Evolutionary conservation across 2,113 vertebrate species (phyloP).

Genomic region (Fulmarus glacialis): DNA sequence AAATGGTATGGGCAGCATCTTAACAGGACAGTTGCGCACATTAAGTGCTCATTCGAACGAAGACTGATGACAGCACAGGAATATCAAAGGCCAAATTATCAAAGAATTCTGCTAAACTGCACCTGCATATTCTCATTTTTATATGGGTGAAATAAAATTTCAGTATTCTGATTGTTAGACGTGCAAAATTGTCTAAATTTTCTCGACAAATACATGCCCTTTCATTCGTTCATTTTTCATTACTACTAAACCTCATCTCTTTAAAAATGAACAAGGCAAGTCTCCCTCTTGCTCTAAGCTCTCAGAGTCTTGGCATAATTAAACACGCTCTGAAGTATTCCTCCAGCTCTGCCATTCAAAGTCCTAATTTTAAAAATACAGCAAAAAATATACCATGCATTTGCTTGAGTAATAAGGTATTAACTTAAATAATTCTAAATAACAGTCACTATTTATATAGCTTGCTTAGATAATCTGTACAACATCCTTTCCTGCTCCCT

Average conservation of each 20-base stretch:
- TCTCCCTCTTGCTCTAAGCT: not conserved
- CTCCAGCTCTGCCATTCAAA: not conserved
- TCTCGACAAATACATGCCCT: not conserved
- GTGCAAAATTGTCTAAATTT: not conserved
- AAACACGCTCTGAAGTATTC: not conserved
- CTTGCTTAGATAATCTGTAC: not conserved
- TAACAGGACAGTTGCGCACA: not conserved
- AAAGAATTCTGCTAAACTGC: not conserved
- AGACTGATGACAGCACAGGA: not conserved
- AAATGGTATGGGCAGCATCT: not conserved
- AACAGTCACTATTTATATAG: not conserved
- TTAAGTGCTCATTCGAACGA: not conserved
- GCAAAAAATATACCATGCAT: not conserved
- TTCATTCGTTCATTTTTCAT: not conserved
- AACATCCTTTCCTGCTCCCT: not conserved
- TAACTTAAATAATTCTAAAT: not conserved
- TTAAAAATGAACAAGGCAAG: not conserved
- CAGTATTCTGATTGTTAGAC: not conserved
- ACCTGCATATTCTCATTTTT: not conserved
- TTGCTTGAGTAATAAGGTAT: not conserved
- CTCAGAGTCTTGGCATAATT: not conserved
- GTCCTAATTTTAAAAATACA: not conserved
- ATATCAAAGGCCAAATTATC: not conserved
- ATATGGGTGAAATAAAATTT: not conserved
- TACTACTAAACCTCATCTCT: not conserved